Evolutionary conservation across 2,113 vertebrate genomes (phyloP), one percentile per base, ranked within the genome.

Genomic region (Tapirus terrestris): DNA sequence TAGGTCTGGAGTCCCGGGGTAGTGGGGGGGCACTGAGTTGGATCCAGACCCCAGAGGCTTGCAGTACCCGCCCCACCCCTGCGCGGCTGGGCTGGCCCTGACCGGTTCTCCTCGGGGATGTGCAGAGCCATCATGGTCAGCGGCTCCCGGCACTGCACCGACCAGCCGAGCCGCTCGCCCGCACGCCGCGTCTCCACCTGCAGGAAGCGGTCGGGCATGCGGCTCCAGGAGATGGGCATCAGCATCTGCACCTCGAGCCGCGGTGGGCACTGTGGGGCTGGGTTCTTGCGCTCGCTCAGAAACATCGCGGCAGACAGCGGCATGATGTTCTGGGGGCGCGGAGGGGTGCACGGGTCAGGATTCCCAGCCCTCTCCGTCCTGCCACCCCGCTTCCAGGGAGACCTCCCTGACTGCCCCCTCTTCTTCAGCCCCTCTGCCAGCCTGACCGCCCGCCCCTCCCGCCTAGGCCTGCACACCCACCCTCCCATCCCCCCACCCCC

Each of bases 91-190:
- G 36, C 27, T 0, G 75, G 67, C n/a, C 77, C 97, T 97, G 45
- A 99, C 99, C 99, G 99, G 99, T 99, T 99, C 99, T 99, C 99
- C 98, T 99, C 99, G 0, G 99, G 99, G 95, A 99, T 99, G 98
- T 99, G 99, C 63, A 99, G 98, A 0, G 99, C 99, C 99, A 99
- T 99, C 99, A 99, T 99, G 98, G 98, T 99, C 76, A 99, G 99
- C 0, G 99, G 99, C 39, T 99, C 99, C 1, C 95, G 95, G 81
- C 99, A 99, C 98, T 99, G 99, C 65, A 99, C 99, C 75, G 98
- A 98, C 99, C 99, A 99, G 97, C 99, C 99, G 3, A 99, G 98
- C 1, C 99, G 98, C 96, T 99, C 99, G 5, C 99, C 99, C 2
- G 99, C 98, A 0, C 98, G 99, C 5, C 97, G 96, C 3, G 99